Conservation (phyloP, 2,113 vertebrate species). For the Coracopsis vasa region DNA sequence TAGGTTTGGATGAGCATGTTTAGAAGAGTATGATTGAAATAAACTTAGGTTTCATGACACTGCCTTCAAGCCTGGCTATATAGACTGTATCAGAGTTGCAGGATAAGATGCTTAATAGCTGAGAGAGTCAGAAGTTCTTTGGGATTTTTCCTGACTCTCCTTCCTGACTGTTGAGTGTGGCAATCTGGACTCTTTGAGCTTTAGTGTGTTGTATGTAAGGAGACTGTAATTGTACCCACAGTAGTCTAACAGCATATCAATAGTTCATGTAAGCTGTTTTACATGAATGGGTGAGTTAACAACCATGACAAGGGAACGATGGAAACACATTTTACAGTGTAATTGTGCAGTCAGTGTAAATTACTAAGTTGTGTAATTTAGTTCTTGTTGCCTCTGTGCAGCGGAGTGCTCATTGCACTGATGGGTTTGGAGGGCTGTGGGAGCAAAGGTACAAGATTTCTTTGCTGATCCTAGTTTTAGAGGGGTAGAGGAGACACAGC, state of each 20-base stretch:
- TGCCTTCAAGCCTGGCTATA: not conserved
- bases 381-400: not conserved
- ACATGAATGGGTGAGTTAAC: not conserved
- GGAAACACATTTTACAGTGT: not conserved
- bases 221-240: not conserved
- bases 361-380: not conserved
- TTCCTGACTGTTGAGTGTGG: not conserved
- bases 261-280: not conserved
- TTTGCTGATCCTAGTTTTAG: not conserved
- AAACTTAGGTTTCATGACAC: not conserved
- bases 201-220: not conserved
- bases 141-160: not conserved
- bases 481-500: not conserved
- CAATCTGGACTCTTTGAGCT: not conserved
- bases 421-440: not conserved
- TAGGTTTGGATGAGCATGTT: not conserved
- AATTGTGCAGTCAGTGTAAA: not conserved
- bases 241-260: not conserved
- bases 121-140: not conserved
- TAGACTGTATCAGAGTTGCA: not conserved
- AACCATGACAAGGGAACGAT: not conserved
- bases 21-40: not conserved
- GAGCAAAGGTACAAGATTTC: not conserved
- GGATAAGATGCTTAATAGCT: not conserved
- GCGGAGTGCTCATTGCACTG: not conserved